Conservation (phyloP, 2,888 invertebrate genomes). For the Chloroclystis v-ata region DNA sequence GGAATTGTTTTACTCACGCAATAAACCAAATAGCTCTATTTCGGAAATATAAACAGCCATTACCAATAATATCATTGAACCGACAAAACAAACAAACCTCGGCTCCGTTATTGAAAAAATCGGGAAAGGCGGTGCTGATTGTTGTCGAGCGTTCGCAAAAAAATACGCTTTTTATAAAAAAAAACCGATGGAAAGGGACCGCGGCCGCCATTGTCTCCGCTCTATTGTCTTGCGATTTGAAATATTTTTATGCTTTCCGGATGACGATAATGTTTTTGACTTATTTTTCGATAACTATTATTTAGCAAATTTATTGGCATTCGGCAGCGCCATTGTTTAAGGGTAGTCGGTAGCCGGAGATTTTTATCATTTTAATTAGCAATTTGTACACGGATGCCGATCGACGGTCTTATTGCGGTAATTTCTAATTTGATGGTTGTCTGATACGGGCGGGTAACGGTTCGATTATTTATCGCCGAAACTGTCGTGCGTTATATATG, state of each 20-base stretch:
- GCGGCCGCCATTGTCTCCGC: slow-evolving; percentile 70
- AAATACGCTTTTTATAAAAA: slow-evolving; percentile 58
- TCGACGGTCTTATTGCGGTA: slow-evolving; percentile 43
- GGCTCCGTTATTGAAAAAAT: slow-evolving; percentile 65
- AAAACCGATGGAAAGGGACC: slow-evolving; percentile 61
- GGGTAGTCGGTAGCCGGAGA: slow-evolving; percentile 29
- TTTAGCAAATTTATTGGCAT: slow-evolving; percentile 70
- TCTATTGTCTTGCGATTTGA: slow-evolving; percentile 74
- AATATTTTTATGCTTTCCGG: slow-evolving; percentile 76
- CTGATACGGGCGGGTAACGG: slow-evolving; percentile 34
- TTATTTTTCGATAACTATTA: slow-evolving; percentile 76
- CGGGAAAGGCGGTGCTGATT: slow-evolving; percentile 63
- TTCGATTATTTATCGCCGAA: slow-evolving; percentile 15
- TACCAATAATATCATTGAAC: slow-evolving; percentile 53
- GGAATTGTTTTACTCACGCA: slow-evolving; percentile 9
- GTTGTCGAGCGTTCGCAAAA: slow-evolving; percentile 65
- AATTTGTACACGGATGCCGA: slow-evolving; percentile 60
- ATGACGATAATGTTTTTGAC: slow-evolving; percentile 71
- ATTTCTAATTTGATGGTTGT: slow-evolving; percentile 42
- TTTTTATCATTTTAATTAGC: slow-evolving; percentile 49
- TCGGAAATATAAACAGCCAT: slow-evolving; percentile 46
- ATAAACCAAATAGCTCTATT: slow-evolving; percentile 13
- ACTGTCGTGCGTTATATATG: slow-evolving; percentile 1
- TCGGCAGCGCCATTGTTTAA: slow-evolving; percentile 43
- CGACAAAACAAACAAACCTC: slow-evolving; percentile 68